These are phyloP conservation scores for Toxostoma redivivum DNA, from an alignment of 2,113 vertebrate species.

Conservation along the genomic window DNA sequence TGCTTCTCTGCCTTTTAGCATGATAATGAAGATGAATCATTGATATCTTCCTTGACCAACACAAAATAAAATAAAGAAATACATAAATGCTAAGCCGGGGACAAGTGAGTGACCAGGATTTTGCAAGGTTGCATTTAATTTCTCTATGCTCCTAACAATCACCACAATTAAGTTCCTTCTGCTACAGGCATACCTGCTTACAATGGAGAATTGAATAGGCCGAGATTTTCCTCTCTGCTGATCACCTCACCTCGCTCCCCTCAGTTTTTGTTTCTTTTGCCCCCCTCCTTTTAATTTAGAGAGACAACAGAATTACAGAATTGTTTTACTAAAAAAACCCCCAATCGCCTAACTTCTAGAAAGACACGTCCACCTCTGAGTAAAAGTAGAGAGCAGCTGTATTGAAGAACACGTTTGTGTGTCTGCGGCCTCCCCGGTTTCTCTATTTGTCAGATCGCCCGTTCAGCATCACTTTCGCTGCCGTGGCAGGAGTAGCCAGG, in stretches of 20 bases:
- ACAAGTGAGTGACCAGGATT: not conserved
- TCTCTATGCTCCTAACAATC: not conserved
- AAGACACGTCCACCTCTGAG: not conserved
- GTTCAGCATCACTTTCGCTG: not conserved
- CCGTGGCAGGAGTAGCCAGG: not conserved
- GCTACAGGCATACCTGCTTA: conserved; percentile 42
- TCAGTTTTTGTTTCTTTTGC: not conserved
- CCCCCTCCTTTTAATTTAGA: not conserved
- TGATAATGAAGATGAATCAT: not conserved
- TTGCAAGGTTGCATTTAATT: conserved; percentile 38
- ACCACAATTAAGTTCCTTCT: conserved; percentile 37
- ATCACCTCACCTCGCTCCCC: not conserved
- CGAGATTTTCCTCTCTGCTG: conserved; percentile 5
- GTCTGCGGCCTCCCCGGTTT: not conserved
- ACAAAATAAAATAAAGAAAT: not conserved
- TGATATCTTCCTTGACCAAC: not conserved
- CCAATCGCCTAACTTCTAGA: not conserved
- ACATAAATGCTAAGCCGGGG: not conserved
- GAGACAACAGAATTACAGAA: not conserved
- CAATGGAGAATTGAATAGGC: conserved; percentile 1
- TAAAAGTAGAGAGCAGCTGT: not conserved
- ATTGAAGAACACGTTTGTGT: not conserved
- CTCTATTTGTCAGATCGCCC: not conserved
- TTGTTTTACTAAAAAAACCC: not conserved
- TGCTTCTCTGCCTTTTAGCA: not conserved